Base-by-base conservation (phyloP, 2,888 invertebrate species). In the Spialia ferax region DNA sequence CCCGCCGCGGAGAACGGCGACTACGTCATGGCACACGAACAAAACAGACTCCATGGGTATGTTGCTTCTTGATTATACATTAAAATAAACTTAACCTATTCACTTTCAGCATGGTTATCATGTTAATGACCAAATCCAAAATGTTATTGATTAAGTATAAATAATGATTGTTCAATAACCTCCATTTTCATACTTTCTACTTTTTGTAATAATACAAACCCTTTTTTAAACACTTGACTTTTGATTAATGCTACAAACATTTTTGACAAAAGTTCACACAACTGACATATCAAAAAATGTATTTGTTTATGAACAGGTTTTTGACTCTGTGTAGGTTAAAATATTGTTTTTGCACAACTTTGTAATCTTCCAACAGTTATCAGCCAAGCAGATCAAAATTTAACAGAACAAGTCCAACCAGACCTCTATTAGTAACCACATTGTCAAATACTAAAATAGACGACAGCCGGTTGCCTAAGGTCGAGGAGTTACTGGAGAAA, bases 401-500 rank as follows among this genome's bases (percentile, higher is more conserved):
- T 29, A 84, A 83, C 64, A 86, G 84, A 82, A 76, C 79, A 71
- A 92, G 88, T 76, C 90, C 89, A 6, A 86, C 85, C 60, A 83
- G 91, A 80, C 86, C 89, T 62, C 73, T 88, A 63, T 71, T 90
- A 77, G 86, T 92, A 61, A 87, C 88, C 69, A 89, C 90, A 76
- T 75, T 91, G 73, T 87, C 92, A 56, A 89, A 89, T 73, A 85
- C 87, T 69, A 92, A 89, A 83, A 71, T 91, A 70, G 91, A 91
- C 63, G 91, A 93, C 32, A 80, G 74, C 63, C 77, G 87, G 67
- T 82, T 93, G 73, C 93, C 93, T 65, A 92, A 91, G 86, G 93
- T 93, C 54, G 93, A 93, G 69, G 93, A 93, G 77, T 77, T 93
- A 70, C 72, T 93, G 42, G 93, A 93, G 72, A 92, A 87, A 81